Evolutionary conservation across 2,113 vertebrate genomes (phyloP).

Genomic region (Dryoscopus gambensis): DNA sequence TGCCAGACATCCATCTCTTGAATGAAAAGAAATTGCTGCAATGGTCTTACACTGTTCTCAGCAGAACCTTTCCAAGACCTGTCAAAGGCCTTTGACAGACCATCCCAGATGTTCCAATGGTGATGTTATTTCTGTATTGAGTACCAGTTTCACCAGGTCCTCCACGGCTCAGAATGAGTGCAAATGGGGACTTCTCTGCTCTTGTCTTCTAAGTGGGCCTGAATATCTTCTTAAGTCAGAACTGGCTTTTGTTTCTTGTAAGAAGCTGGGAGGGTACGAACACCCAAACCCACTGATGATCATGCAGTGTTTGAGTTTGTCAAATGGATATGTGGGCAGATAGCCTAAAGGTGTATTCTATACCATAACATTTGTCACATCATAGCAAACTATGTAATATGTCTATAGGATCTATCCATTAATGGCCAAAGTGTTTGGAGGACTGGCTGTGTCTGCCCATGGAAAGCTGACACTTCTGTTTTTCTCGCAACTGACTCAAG

Average conservation of each 20-base stretch:
- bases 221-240: neutral
- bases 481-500: neutral
- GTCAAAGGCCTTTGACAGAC: neutral
- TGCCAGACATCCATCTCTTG: constrained; percentile 38
- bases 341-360: neutral
- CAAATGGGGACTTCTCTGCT: neutral
- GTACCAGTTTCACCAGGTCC: neutral
- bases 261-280: neutral
- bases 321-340: neutral
- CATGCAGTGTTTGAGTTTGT: neutral
- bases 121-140: neutral
- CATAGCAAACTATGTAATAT: neutral
- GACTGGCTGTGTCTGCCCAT: neutral
- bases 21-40: constrained; percentile 62
- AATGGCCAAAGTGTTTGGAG: neutral
- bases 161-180: neutral
- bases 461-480: neutral
- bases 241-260: neutral
- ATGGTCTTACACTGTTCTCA: neutral
- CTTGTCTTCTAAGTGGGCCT: neutral
- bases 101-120: neutral
- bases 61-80: constrained; percentile 38
- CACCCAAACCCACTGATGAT: neutral
- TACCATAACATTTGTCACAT: neutral
- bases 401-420: neutral